Evolutionary conservation across 1,140 invertebrate genomes (phyloP).

Genomic region (Ostrea edulis): DNA sequence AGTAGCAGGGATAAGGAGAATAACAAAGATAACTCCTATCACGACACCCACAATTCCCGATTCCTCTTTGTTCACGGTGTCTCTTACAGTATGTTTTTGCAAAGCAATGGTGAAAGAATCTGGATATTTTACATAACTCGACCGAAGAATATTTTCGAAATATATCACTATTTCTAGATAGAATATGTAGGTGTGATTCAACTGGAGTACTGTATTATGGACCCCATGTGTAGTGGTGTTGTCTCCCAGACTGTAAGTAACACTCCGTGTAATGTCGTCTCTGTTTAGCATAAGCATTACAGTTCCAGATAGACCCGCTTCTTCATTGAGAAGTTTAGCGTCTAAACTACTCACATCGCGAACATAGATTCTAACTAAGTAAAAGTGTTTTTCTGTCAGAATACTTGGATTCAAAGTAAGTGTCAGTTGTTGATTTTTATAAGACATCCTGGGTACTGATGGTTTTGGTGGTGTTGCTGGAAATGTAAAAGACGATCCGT

Average conservation of each 20-base stretch:
- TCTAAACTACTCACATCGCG: not conserved
- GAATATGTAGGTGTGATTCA: not conserved
- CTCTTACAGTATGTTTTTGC: not conserved
- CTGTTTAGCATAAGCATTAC: not conserved
- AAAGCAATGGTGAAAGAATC: not conserved
- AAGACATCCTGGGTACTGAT: not conserved
- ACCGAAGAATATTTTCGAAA: not conserved
- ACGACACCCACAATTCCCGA: not conserved
- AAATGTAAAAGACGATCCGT: not conserved
- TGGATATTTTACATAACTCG: not conserved
- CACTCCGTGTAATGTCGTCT: not conserved
- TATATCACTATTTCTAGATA: not conserved
- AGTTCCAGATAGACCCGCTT: not conserved
- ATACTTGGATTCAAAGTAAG: not conserved
- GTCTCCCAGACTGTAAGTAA: not conserved
- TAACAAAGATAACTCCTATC: not conserved
- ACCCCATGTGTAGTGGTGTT: not conserved
- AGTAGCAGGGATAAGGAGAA: not conserved
- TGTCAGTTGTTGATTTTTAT: not conserved
- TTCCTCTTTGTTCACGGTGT: not conserved
- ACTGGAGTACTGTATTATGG: not conserved
- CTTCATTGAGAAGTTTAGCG: not conserved
- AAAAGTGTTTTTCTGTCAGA: not conserved
- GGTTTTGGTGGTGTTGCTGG: slow-evolving; percentile 18
- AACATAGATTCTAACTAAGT: not conserved